Evolutionary conservation across 2,888 invertebrate genomes (phyloP).

Genomic region (Villa cingulata): DNA sequence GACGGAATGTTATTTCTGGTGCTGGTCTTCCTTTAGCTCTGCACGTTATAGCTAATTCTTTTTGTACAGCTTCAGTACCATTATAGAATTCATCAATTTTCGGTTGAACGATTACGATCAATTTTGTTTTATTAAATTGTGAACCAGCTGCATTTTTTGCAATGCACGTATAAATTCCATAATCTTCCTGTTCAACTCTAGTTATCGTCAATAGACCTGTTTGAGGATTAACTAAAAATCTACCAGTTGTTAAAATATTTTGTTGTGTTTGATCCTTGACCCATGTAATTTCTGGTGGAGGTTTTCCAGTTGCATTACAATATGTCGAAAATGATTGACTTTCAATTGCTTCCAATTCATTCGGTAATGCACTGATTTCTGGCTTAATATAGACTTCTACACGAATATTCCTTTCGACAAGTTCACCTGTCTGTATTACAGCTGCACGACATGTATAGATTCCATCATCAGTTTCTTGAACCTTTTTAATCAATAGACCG

Average conservation of each 20-base stretch:
- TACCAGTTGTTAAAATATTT: conserved; percentile 55
- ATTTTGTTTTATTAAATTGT: conserved; percentile 50
- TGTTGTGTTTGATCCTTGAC: conserved; percentile 58
- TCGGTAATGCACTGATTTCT: conserved; percentile 48
- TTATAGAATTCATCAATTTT: conserved; percentile 66
- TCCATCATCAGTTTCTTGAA: conserved; percentile 72
- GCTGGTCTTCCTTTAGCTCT: conserved; percentile 68
- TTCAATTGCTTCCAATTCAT: conserved; percentile 57
- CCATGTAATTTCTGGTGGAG: conserved; percentile 72
- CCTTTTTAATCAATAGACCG: conserved; percentile 62
- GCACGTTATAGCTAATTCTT: conserved; percentile 56
- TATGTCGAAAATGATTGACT: conserved; percentile 61
- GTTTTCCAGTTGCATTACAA: conserved; percentile 73
- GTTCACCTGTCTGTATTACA: conserved; percentile 66
- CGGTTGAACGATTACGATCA: conserved; percentile 64
- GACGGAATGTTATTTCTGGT: conserved; percentile 66
- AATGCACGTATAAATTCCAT: conserved; percentile 65
- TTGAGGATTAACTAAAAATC: conserved; percentile 48
- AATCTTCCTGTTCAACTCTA: conserved; percentile 61
- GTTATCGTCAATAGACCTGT: conserved; percentile 61
- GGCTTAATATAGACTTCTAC: conserved; percentile 70
- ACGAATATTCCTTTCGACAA: conserved; percentile 61
- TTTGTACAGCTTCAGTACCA: conserved; percentile 48
- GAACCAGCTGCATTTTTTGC: conserved; percentile 68
- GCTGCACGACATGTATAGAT: conserved; percentile 78